These are phyloP conservation scores for Phymorhynchus buccinoides DNA, from an alignment of 1,140 invertebrate genomes.

Conservation along the genomic window DNA sequence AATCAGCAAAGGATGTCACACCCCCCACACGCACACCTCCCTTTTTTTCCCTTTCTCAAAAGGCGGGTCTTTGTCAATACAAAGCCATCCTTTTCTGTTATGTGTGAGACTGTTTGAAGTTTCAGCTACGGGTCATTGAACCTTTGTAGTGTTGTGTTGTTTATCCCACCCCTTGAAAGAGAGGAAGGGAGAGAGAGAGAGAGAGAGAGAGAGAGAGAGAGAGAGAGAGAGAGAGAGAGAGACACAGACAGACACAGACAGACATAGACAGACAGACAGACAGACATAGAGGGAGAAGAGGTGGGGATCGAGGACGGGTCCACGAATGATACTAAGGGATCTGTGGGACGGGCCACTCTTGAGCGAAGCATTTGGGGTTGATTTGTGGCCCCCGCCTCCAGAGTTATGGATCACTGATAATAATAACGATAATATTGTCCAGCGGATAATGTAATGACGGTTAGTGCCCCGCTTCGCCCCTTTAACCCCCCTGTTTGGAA, in stretches of 20 bases:
- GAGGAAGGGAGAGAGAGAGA: neutral
- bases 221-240: no score
- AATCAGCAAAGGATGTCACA: neutral
- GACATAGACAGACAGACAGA: no score
- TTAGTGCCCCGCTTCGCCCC: no score
- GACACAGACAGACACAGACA: no score
- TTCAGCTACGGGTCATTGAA: neutral
- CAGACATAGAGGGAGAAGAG: no score
- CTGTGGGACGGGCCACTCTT: neutral
- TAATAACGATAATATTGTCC: conserved; percentile 8
- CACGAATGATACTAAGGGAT: no score
- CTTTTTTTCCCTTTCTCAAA: neutral
- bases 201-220: neutral
- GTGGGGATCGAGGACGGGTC: no score
- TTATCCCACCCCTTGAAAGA: no score
- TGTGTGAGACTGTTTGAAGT: neutral
- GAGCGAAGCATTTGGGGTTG: neutral
- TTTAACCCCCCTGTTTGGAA: no score
- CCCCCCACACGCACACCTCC: neutral
- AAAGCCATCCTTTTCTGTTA: neutral
- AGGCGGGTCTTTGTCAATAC: neutral
- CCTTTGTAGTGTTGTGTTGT: neutral
- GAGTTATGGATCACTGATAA: conserved; percentile 2
- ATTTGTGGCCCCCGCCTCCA: neutral
- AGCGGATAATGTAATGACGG: neutral